phyloP scores from a whole-genome alignment of 2,888 invertebrate genomes.

The Phortica okadai region DNA sequence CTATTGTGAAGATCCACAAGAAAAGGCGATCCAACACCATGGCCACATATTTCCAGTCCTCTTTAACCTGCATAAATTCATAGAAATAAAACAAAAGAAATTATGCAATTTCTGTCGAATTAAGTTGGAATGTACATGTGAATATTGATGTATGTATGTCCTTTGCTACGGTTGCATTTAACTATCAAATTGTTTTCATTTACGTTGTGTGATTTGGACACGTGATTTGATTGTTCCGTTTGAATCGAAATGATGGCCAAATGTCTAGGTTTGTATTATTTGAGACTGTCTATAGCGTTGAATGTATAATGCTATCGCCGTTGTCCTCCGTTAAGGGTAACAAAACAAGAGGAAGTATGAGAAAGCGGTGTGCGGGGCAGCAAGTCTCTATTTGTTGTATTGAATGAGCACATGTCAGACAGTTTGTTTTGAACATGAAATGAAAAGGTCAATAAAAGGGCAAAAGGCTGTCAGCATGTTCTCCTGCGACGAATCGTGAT shows the following conservation, averaged over 20 bases:
- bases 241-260: too few species aligned
- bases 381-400: neutral
- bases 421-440: slow-evolving; percentile 2
- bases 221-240: too few species aligned
- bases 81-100: slow-evolving; percentile 20
- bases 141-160: too few species aligned
- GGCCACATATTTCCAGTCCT: slow-evolving; percentile 99
- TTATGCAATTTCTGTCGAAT: neutral
- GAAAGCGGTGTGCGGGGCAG: neutral
- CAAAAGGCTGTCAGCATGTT: slow-evolving; percentile 19
- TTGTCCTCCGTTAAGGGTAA: neutral
- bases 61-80: slow-evolving; percentile 84
- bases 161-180: too few species aligned
- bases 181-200: too few species aligned
- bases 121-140: too few species aligned
- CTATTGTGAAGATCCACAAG: slow-evolving; percentile 97
- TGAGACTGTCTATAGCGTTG: too few species aligned
- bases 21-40: slow-evolving; percentile 98
- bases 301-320: too few species aligned
- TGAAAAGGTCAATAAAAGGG: slow-evolving; percentile 35
- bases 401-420: slow-evolving; percentile 7
- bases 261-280: too few species aligned
- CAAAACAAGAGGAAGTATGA: neutral
- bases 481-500: neutral
- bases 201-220: too few species aligned